Conservation (phyloP, 2,888 invertebrate species). For the Thymelicus acteon region DNA sequence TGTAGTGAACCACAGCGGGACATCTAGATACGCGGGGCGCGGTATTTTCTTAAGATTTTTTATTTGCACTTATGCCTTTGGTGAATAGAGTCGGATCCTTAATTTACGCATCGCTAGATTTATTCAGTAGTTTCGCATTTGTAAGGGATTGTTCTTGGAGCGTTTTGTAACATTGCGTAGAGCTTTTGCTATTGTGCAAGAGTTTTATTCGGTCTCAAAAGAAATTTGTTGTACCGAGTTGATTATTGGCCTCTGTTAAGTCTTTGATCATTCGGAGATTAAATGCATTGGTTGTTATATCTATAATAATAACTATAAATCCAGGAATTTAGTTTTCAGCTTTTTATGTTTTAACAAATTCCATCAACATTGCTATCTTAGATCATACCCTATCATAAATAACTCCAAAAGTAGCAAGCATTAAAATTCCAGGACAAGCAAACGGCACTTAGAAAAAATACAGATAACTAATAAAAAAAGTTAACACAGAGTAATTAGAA, state of each 20-base stretch:
- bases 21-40: slow-evolving; percentile 74
- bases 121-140: slow-evolving; percentile 76
- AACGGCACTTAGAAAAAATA: not conserved
- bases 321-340: too few species aligned
- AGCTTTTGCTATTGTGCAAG: slow-evolving; percentile 57
- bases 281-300: not conserved
- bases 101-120: slow-evolving; percentile 82
- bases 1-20: slow-evolving; percentile 78
- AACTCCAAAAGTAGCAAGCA: too few species aligned
- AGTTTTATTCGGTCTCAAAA: slow-evolving; percentile 48
- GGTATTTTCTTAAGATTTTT: slow-evolving; percentile 70
- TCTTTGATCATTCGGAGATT: slow-evolving; percentile 24
- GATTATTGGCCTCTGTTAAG: slow-evolving; percentile 40
- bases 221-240: slow-evolving; percentile 43
- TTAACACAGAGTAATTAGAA: slow-evolving; percentile 2
- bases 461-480: not conserved
- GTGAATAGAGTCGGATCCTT: slow-evolving; percentile 76
- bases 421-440: not conserved
- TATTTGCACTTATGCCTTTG: slow-evolving; percentile 70
- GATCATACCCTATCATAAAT: too few species aligned
- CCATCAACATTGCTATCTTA: too few species aligned
- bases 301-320: too few species aligned
- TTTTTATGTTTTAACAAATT: too few species aligned
- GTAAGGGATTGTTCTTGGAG: slow-evolving; percentile 75
- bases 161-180: slow-evolving; percentile 75